These are phyloP conservation scores for Poecilia gillii DNA, from an alignment of 2,797 vertebrate genomes.

Conservation along the genomic window DNA sequence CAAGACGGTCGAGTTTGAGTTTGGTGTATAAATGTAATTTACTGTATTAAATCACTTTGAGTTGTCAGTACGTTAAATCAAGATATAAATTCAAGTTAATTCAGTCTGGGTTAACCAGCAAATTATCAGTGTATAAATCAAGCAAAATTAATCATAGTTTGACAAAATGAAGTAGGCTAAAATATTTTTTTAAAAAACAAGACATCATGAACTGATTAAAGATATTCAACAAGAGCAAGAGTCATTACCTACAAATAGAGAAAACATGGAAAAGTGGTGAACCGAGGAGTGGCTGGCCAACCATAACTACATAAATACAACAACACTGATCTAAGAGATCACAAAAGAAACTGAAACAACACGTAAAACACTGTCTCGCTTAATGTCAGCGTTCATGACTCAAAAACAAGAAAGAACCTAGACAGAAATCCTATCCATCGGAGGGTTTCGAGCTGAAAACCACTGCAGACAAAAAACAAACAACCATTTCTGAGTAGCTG, in stretches of 20 bases:
- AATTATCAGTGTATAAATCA: neutral
- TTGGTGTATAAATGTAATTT: neutral
- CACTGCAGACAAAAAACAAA: neutral
- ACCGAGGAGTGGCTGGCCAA: neutral
- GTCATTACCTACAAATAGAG: neutral
- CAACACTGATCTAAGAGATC: neutral
- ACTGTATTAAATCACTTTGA: neutral
- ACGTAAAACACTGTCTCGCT: neutral
- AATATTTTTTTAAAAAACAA: neutral
- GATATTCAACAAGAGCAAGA: neutral
- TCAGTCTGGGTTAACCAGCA: neutral
- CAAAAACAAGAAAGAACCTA: neutral
- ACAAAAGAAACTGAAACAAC: neutral
- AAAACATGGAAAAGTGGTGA: neutral
- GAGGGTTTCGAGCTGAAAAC: neutral
- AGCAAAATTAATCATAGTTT: neutral
- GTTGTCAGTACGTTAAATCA: neutral
- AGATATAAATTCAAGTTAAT: neutral
- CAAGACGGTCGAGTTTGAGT: neutral
- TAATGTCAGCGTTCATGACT: too few relatives aligned
- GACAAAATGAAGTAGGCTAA: neutral
- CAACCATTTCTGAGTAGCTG: neutral
- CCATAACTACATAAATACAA: neutral
- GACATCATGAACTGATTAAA: neutral
- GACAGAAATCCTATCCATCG: neutral